Evolutionary conservation across 1,140 invertebrate genomes (phyloP), one percentile per base, ranked within the genome.

Genomic region (Charaxes varanes): DNA sequence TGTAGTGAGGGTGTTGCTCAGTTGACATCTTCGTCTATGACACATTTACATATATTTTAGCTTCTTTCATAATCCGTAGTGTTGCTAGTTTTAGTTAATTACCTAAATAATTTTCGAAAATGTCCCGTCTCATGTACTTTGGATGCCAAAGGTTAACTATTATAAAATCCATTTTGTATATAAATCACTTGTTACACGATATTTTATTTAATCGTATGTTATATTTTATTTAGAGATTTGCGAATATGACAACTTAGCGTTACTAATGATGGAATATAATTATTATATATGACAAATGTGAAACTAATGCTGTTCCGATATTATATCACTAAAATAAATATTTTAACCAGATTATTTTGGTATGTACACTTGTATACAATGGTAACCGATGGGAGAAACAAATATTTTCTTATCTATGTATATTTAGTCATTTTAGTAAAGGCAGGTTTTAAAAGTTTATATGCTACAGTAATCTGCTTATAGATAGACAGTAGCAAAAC

Each of bases 271-370:
- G 43, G 44, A 51, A 47, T 31, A 33, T 38, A 42, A 37, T 23
- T 13, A 38, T 30, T 35, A 37, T 24, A 31, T 40, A 16, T 16
- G 11, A 18, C 12, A 7, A 37, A 12, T 7, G 6, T 31, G 26
- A 32, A 52, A 53, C 46, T 24, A 19, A 54, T 48, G 49, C 45
- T 62, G 60, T 66, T 63, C 55, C 41, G 47, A 36, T 57, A 46
- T 41, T 40, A 53, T 54, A 53, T 63, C 42, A 62, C 40, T 53
- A 53, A 35, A 26, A 40, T 41, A 48, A 52, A 59, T 32, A 33
- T 66, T 73, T 71, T 66, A 73, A 72, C 54, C 63, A 68, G 54
- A 67, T 67, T 77, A 72, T 76, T 79, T 76, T 79, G 50, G 58
- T 64, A 70, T 27, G 41, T 41, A 48, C 44, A 36, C 40, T 37